These are phyloP conservation scores for Drosophila santomea DNA, from an alignment of 1,140 invertebrate species.

Conservation along the genomic window DNA sequence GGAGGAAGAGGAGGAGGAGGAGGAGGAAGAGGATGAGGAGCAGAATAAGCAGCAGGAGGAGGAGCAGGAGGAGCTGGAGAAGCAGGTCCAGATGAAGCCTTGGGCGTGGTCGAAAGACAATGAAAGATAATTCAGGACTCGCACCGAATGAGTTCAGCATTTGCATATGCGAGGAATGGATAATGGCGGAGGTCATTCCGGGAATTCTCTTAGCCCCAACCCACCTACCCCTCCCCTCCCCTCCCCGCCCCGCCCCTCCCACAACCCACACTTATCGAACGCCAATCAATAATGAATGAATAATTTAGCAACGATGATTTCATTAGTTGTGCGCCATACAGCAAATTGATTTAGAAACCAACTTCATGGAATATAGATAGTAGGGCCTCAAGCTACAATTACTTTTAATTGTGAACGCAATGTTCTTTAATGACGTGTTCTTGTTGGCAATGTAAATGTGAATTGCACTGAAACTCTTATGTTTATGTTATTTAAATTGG, in stretches of 20 bases:
- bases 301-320: slow-evolving; percentile 23
- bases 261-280: not conserved
- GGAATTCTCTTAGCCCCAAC: not conserved
- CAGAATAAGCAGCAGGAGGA: too few relatives aligned
- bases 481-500: too few relatives aligned
- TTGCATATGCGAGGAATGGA: slow-evolving; percentile 23
- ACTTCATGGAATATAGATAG: not conserved
- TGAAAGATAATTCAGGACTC: slow-evolving; percentile 42
- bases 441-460: too few relatives aligned
- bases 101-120: slow-evolving; percentile 58
- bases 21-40: not conserved
- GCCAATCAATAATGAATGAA: slow-evolving; percentile 22
- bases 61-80: not conserved
- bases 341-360: slow-evolving; percentile 7
- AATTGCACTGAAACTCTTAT: too few relatives aligned
- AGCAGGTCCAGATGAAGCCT: slow-evolving; percentile 10
- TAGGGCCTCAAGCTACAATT: not conserved
- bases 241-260: not conserved
- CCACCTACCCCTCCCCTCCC: not conserved
- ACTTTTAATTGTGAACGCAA: not conserved
- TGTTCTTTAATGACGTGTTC: not conserved
- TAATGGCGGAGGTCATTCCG: slow-evolving; percentile 9
- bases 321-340: slow-evolving; percentile 1
- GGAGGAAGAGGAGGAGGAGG: not conserved
- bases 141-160: slow-evolving; percentile 21